Conservation (phyloP, 2,888 invertebrate genomes). For the Endotricha flammealis region DNA sequence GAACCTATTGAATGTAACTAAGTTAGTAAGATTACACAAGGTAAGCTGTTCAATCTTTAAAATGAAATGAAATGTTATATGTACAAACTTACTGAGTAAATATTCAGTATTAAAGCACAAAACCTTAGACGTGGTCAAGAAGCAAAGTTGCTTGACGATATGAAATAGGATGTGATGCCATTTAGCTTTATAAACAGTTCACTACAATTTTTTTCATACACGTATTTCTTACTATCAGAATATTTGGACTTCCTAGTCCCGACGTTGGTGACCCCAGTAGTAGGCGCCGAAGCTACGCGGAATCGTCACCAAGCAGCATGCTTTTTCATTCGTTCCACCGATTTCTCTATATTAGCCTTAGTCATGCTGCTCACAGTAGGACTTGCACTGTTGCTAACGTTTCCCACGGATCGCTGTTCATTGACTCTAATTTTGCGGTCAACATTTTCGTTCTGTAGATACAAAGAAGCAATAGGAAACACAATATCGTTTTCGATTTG, state of each 20-base stretch:
- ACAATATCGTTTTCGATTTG: constrained; percentile 7
- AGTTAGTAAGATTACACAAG: too few relatives aligned
- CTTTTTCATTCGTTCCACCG: constrained; percentile 60
- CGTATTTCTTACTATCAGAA: constrained; percentile 4
- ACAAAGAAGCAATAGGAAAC: constrained; percentile 10
- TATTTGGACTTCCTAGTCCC: constrained; percentile 34
- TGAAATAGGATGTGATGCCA: too few relatives aligned
- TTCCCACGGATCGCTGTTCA: constrained; percentile 35
- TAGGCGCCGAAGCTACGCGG: constrained; percentile 52
- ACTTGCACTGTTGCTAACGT: constrained; percentile 24
- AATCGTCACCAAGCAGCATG: constrained; percentile 61
- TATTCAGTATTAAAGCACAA: too few relatives aligned
- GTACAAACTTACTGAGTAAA: too few relatives aligned
- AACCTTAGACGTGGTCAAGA: too few relatives aligned
- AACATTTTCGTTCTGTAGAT: constrained; percentile 8
- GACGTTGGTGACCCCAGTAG: constrained; percentile 49
- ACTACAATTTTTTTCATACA: too few relatives aligned
- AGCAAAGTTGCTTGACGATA: too few relatives aligned
- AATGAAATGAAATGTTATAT: too few relatives aligned
- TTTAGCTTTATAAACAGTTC: too few relatives aligned
- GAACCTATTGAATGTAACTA: too few relatives aligned
- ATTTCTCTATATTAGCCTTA: constrained; percentile 30
- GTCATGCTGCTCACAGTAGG: constrained; percentile 31
- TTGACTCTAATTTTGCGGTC: constrained; percentile 15
- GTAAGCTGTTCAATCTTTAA: too few relatives aligned